Base-by-base conservation (phyloP, 1,140 invertebrate species). In the Piezodorus guildinii region DNA sequence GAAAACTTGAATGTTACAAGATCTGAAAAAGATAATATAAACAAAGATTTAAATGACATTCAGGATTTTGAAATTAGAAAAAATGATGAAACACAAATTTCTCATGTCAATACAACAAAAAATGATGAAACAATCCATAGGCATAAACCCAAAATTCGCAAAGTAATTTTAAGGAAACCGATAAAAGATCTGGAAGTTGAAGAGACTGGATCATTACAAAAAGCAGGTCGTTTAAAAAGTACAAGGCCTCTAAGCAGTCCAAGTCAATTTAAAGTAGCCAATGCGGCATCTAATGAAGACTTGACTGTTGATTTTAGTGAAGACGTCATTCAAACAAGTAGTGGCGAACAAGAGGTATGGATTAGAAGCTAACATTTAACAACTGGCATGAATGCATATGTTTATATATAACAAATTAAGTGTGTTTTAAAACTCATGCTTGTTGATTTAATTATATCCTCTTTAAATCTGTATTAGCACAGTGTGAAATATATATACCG, bases 101-200 rank as follows among this genome's bases (percentile, higher is more conserved):
- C 34, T 6, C 34, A 39, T 10, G 34, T 10, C 34, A 39, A 39
- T 39, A 39, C 34, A 6, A 39, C 34, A 1, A 39, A 39, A 39
- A 39, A 1, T 10, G 34, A 10, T 39, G 34, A 39, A 10, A 12
- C 6, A 1, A 10, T 39, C 12, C n/a, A 49, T 46, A 46, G 21
- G 1, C 51, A 52, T 16, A 56, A 23, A 25, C 17, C 25, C 15
- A 56, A 56, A 56, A 6, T 56, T 21, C 17, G 52, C 5, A 56
- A 56, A 56, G 63, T 64, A 3, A 43, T 64, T 19, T 15, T 27
- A 10, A 54, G 44, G 19, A 64, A 59, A 45, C 10, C 54, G 14
- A 25, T 64, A 14, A 64, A 60, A 30, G 63, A 64, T 44, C 34
- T 64, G 3, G 56, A 56, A 21, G 63, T 64, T 17, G 63, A 45